Conservation (phyloP, 2,797 vertebrate species). For the Halcyon chelicuti region DNA sequence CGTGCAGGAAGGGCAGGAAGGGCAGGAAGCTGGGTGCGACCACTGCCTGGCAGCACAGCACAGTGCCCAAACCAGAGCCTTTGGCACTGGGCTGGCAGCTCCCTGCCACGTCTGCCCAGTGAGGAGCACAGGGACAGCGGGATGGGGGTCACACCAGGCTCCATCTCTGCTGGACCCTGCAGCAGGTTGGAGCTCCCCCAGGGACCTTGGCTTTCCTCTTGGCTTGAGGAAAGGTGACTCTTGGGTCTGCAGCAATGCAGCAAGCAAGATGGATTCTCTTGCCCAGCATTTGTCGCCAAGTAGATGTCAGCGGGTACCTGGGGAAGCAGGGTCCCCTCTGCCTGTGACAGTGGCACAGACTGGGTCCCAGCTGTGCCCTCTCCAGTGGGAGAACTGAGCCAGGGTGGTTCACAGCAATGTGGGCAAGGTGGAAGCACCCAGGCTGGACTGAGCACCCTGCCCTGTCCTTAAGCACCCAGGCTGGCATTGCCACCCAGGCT, state of each 20-base stretch:
- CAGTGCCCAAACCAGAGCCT: fast-evolving
- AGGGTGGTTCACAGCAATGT: background rate
- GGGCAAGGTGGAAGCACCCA: background rate
- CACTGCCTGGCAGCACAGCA: background rate
- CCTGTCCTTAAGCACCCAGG: background rate
- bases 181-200: background rate
- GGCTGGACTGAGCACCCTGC: background rate
- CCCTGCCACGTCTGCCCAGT: background rate
- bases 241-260: background rate
- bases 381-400: background rate
- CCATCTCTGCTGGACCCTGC: background rate
- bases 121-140: background rate
- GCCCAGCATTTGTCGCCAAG: background rate
- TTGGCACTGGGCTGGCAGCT: background rate
- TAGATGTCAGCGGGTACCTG: background rate
- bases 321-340: background rate
- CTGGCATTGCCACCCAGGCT: background rate
- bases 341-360: background rate
- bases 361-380: background rate
- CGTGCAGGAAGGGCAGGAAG: background rate
- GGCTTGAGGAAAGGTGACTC: background rate
- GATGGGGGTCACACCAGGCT: background rate
- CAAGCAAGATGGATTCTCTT: fast-evolving
- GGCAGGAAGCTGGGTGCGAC: background rate
- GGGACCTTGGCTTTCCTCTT: background rate